phyloP scores from a whole-genome alignment of 2,113 vertebrate genomes.

The Caloenas nicobarica region DNA sequence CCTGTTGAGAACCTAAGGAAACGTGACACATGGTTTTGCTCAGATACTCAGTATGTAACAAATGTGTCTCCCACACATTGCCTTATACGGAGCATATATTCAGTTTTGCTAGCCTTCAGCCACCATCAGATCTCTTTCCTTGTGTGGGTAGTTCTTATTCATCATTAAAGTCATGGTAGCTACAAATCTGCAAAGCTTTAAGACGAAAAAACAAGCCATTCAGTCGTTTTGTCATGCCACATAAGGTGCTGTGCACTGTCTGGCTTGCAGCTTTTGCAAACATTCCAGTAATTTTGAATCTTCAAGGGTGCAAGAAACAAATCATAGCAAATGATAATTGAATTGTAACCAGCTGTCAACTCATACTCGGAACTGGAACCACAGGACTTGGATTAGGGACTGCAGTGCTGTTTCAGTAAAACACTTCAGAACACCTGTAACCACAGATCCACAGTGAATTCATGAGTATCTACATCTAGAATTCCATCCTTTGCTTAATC shows the following conservation, averaged over 20 bases:
- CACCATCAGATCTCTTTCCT: slow-evolving; percentile 4
- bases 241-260: background rate
- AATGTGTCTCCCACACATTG: background rate
- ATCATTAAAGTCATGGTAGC: background rate
- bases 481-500: background rate
- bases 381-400: background rate
- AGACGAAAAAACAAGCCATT: background rate
- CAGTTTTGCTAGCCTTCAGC: slow-evolving; percentile 18
- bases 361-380: background rate
- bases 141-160: slow-evolving; percentile 29
- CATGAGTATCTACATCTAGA: background rate
- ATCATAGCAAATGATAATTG: background rate
- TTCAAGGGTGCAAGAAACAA: background rate
- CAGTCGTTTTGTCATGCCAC: background rate
- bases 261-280: background rate
- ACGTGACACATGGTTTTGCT: slow-evolving; percentile 64
- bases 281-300: background rate
- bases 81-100: background rate
- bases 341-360: background rate
- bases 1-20: slow-evolving; percentile 89
- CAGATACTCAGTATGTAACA: slow-evolving; percentile 37
- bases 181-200: slow-evolving; percentile 31
- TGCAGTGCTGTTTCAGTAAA: background rate
- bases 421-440: background rate
- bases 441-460: background rate